These are phyloP conservation scores for Wiebesia pumilae DNA, from an alignment of 1,140 invertebrate species.

Conservation along the genomic window DNA sequence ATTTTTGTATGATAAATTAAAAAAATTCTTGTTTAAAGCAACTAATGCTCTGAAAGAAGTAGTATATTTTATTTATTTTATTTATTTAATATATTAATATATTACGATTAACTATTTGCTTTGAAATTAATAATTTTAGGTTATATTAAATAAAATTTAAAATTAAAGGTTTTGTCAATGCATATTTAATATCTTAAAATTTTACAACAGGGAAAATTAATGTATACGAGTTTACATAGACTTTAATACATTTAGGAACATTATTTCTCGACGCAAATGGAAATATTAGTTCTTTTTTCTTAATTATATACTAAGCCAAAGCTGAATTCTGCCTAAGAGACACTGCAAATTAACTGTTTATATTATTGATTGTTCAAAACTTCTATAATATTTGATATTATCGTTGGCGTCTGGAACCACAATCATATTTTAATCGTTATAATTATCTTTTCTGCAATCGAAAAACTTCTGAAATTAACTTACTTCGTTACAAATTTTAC, in stretches of 20 bases:
- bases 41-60: too few species aligned
- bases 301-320: not conserved
- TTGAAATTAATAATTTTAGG: not conserved
- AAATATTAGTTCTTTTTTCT: slow-evolving; percentile 11
- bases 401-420: not conserved
- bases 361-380: not conserved
- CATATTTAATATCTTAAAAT: slow-evolving; percentile 44
- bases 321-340: not conserved
- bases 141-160: not conserved
- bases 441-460: not conserved
- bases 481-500: slow-evolving; percentile 10
- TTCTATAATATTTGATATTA: slow-evolving; percentile 17
- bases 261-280: slow-evolving; percentile 22
- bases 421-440: not conserved
- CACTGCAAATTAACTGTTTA: not conserved
- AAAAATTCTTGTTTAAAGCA: too few species aligned
- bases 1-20: too few species aligned
- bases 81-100: too few species aligned
- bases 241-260: slow-evolving; percentile 49
- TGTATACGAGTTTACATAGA: slow-evolving; percentile 36
- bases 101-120: too few species aligned
- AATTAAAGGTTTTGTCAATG: slow-evolving; percentile 27
- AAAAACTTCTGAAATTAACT: slow-evolving; percentile 21
- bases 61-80: too few species aligned
- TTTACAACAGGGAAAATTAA: slow-evolving; percentile 41